Conservation (phyloP, 2,888 invertebrate species). For the Teleogryllus oceanicus region DNA sequence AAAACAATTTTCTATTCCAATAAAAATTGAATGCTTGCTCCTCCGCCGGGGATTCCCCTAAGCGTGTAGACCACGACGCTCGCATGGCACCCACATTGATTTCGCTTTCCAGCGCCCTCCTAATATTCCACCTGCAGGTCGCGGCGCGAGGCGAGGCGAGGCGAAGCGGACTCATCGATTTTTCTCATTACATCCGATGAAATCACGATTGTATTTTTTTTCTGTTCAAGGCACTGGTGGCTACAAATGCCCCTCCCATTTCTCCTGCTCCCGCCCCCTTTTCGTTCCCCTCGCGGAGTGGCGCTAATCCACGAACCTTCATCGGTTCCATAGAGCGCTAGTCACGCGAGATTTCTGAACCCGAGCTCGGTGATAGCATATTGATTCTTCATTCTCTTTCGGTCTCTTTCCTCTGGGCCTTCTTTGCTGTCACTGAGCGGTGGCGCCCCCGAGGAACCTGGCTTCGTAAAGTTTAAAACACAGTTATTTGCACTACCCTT, state of each 20-base stretch:
- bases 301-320: conserved; percentile 18
- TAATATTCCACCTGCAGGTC: neutral
- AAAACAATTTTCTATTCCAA: no score
- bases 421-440: neutral
- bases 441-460: no score
- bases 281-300: neutral
- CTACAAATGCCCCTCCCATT: neutral
- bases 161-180: neutral
- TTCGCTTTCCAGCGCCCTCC: neutral
- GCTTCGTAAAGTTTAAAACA: no score
- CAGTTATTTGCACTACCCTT: no score
- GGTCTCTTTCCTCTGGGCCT: neutral
- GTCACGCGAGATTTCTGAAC: conserved; percentile 7
- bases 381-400: neutral
- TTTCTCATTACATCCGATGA: conserved; percentile 10
- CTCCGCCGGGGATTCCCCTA: no score
- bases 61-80: no score
- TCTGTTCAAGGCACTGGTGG: neutral
- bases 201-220: conserved; percentile 18
- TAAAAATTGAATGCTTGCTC: no score
- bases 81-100: neutral
- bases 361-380: neutral
- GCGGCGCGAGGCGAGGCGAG: no score
- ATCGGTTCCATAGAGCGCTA: neutral
- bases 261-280: neutral